phyloP scores from a whole-genome alignment of 2,888 invertebrate species.

The Agrotis exclamationis region DNA sequence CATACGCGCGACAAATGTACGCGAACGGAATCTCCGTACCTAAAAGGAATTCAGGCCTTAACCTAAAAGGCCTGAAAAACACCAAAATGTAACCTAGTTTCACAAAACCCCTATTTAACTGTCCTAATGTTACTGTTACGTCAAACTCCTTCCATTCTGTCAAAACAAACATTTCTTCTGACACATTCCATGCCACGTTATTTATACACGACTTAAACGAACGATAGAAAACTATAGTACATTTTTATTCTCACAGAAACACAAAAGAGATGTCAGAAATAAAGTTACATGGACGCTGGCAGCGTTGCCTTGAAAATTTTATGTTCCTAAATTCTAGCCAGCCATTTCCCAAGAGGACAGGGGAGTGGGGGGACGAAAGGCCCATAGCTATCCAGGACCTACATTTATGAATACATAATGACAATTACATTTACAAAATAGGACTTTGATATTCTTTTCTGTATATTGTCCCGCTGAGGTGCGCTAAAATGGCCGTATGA shows the following conservation, averaged over 20 bases:
- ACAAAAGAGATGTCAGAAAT: conserved; percentile 51
- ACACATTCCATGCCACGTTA: conserved; percentile 18
- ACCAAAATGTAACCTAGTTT: conserved; percentile 6
- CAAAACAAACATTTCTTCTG: conserved; percentile 33
- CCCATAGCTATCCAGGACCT: conserved; percentile 57
- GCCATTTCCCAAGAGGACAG: conserved; percentile 54
- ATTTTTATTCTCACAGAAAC: conserved; percentile 48
- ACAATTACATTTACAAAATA: conserved; percentile 67
- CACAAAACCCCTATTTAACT: conserved; percentile 5
- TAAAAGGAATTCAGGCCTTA: too few species aligned
- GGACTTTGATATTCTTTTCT: conserved; percentile 59
- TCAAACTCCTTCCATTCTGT: conserved; percentile 5
- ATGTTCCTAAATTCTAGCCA: conserved; percentile 58
- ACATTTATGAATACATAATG: conserved; percentile 71
- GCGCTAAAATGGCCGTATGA: conserved; percentile 42
- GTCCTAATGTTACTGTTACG: conserved; percentile 36
- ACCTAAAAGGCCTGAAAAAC: too few species aligned
- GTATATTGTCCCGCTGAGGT: conserved; percentile 60
- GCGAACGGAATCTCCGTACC: too few species aligned
- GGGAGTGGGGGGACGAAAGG: conserved; percentile 10
- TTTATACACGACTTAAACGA: conserved; percentile 33
- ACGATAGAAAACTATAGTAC: conserved; percentile 37
- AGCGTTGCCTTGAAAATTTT: conserved; percentile 52
- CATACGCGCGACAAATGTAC: too few species aligned
- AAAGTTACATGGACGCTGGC: conserved; percentile 41